A percentile compares a stretch with the other conserved stretches of the same genome.
Evolutionary conservation across 2,797 vertebrate species (phyloP).

Genomic region (Remorina albescens): DNA sequence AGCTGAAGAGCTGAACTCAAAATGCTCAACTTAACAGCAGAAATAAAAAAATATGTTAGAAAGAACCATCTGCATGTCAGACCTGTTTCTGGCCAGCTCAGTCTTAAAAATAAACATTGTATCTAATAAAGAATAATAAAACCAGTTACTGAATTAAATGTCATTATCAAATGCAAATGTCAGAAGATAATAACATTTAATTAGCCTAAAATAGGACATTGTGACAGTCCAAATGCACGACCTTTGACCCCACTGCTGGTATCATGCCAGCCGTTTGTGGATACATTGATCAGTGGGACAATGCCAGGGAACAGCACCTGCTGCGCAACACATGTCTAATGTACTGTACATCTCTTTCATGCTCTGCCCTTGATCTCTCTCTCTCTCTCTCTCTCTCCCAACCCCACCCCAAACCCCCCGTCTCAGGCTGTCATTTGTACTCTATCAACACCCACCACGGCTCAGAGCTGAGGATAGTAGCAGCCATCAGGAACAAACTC

Average conservation of each 20-base stretch:
- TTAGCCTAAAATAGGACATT: neutral
- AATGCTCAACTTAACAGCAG: too few relatives aligned
- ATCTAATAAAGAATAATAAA: neutral
- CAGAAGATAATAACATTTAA: neutral
- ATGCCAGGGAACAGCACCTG: constrained; percentile 44
- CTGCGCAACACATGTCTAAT: constrained; percentile 40
- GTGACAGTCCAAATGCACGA: constrained; percentile 7
- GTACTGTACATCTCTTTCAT: constrained; percentile 20
- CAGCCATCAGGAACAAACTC: constrained; percentile 96
- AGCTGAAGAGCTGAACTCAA: too few relatives aligned
- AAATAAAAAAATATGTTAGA: too few relatives aligned
- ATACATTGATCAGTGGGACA: constrained; percentile 56
- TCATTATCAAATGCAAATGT: neutral
- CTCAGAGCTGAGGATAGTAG: constrained; percentile 92
- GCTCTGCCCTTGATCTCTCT: neutral
- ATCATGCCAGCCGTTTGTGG: constrained; percentile 42
- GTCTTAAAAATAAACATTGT: neutral
- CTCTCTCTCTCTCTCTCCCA: neutral
- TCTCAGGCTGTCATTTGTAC: constrained; percentile 95
- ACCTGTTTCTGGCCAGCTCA: neutral
- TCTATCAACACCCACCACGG: constrained; percentile 97
- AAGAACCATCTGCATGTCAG: neutral
- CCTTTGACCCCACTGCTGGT: constrained; percentile 28
- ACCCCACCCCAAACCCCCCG: neutral
- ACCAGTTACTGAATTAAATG: too few relatives aligned